A percentile compares a stretch with the other conserved stretches of the same genome.
Conservation (phyloP, 2,113 vertebrate genomes). For the Illadopsis cleaveri region DNA sequence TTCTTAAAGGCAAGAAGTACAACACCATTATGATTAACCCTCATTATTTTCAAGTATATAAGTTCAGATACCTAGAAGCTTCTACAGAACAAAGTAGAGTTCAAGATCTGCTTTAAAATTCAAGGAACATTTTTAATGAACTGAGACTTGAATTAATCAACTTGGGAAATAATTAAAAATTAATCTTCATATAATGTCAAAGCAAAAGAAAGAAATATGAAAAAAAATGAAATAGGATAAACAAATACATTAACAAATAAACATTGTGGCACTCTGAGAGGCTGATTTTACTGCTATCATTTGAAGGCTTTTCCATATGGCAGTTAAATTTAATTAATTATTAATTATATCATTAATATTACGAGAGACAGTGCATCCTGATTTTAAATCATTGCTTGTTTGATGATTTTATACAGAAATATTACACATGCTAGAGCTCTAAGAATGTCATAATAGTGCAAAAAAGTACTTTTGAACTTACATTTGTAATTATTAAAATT, state of each 20-base stretch:
- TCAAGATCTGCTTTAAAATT: not conserved
- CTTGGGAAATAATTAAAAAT: not conserved
- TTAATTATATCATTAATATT: not conserved
- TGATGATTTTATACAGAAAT: not conserved
- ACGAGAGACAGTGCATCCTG: not conserved
- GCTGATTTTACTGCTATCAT: not conserved
- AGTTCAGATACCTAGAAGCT: not conserved
- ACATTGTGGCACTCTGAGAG: not conserved
- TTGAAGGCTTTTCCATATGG: not conserved
- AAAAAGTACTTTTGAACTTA: not conserved
- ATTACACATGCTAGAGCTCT: not conserved
- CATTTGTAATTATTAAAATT: not conserved
- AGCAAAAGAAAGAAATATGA: not conserved
- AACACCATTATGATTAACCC: not conserved
- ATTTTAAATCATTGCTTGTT: not conserved
- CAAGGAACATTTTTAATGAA: not conserved
- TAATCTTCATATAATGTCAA: not conserved
- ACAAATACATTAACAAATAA: not conserved
- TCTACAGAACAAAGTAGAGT: not conserved
- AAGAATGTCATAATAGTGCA: not conserved
- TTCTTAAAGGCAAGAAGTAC: not conserved
- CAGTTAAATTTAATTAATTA: not conserved
- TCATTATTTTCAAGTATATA: not conserved
- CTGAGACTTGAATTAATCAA: not conserved
- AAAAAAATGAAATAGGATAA: not conserved